Evolutionary conservation across 2,888 invertebrate genomes (phyloP), one percentile per base, ranked within the genome.

Genomic region (Boloria euphrosyne): DNA sequence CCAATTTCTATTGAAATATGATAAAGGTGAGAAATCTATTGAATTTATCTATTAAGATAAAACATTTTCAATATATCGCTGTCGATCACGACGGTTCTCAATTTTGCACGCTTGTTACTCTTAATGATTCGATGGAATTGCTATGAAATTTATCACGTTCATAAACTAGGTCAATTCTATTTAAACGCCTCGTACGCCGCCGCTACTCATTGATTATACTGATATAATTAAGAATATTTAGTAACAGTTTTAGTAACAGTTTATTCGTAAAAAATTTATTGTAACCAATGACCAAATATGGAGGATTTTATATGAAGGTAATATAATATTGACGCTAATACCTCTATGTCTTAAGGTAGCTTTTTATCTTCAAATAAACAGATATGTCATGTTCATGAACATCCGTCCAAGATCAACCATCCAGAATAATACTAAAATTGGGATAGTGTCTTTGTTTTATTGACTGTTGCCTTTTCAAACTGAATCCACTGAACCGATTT

Each of bases 91-190:
- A 13, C n/a, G 58, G 13, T 59, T 47, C 52, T 59, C 58, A 44
- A 65, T 65, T 59, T 59, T 22, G 44, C 52, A 22, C 65, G 55
- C 53, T 62, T 58, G 46, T 68, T 53, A 44, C 61, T 62, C 49
- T 68, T 43, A 43, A 46, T 62, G 58, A 68, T 68, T 49, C 52
- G 49, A 65, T 58, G 49, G 47, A 61, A 61, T 47, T 53, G 51
- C 61, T 65, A 47, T 59, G 59, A 65, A 59, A 65, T 65, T 59
- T 65, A 65, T 65, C 65, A 65, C 52, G 43, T 57, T 44, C 60
- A 44, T 44, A 51, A 68, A 65, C 65, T 68, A 16, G 68, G 68
- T 68, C 68, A 65, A 53, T 62, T 62, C 58, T 58, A 57, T 62
- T 58, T 62, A 47, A 38, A 38, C 31, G 55, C 52, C 57, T 52